Evolutionary conservation across 2,113 vertebrate species (phyloP).

Genomic region (Sturnus vulgaris): DNA sequence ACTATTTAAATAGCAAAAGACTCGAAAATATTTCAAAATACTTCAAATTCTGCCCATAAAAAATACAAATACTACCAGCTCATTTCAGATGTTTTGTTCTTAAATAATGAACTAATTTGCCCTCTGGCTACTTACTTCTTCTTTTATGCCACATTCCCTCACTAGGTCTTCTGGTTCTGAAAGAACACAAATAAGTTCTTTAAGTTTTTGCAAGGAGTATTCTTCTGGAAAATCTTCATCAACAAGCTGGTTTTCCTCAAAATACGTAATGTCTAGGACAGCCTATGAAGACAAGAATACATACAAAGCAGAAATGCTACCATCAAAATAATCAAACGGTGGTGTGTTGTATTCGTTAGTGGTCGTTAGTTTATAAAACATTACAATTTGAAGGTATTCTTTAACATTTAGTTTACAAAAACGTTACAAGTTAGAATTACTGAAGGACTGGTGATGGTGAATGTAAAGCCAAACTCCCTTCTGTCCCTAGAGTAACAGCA

Average conservation of each 20-base stretch:
- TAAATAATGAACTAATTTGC: not conserved
- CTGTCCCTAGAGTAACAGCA: not conserved
- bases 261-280: conserved; percentile 91
- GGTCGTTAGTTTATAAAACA: not conserved
- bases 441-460: not conserved
- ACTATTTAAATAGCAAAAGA: not conserved
- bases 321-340: not conserved
- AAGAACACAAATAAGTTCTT: conserved; percentile 84
- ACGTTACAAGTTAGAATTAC: not conserved
- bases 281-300: conserved; percentile 73
- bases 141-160: conserved; percentile 55
- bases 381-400: not conserved
- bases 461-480: fast-evolving
- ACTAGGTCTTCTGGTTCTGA: conserved; percentile 89
- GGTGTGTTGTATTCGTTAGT: not conserved
- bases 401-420: not conserved
- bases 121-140: conserved; percentile 63
- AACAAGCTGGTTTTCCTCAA: conserved; percentile 93
- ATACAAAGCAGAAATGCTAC: not conserved
- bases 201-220: conserved; percentile 85
- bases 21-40: not conserved
- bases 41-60: not conserved
- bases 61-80: not conserved
- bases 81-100: not conserved
- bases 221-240: conserved; percentile 94